Percentiles rank a stretch among this genome's conserved stretches.
phyloP scores from a whole-genome alignment of 1,140 invertebrate species.

The Halictus rubicundus region DNA sequence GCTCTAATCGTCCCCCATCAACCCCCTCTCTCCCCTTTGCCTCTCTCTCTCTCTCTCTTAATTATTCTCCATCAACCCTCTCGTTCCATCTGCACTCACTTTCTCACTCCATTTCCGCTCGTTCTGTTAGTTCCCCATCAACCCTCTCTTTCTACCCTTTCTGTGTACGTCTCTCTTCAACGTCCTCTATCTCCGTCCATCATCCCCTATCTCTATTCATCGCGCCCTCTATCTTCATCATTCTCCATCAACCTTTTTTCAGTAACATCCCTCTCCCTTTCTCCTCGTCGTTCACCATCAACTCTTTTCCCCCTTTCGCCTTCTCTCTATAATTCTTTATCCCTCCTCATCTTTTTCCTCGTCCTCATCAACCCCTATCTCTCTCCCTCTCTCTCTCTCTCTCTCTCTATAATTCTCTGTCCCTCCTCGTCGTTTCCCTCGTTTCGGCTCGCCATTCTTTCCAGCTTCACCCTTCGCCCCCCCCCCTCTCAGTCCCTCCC shows the following conservation, averaged over 20 bases:
- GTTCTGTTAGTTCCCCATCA: constrained; percentile 54
- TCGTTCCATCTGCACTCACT: too few relatives aligned
- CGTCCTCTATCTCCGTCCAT: background rate
- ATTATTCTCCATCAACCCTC: constrained; percentile 64
- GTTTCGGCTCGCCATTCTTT: background rate
- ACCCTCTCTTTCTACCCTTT: constrained; percentile 39
- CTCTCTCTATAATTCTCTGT: background rate
- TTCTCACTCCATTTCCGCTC: too few relatives aligned
- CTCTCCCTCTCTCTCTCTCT: background rate
- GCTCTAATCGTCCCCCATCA: too few relatives aligned
- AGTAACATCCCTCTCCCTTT: too few relatives aligned
- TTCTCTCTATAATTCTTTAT: background rate
- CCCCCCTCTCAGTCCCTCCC: too few relatives aligned
- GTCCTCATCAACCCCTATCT: background rate
- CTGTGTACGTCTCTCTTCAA: background rate
- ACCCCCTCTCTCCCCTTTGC: too few relatives aligned
- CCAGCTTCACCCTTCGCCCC: constrained; percentile 31
- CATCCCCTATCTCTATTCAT: background rate
- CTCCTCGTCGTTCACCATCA: too few relatives aligned
- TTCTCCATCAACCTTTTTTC: too few relatives aligned
- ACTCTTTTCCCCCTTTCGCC: background rate
- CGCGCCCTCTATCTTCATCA: background rate
- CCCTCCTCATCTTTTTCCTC: background rate
- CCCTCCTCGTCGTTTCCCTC: background rate
- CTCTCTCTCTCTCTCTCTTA: too few relatives aligned